These are phyloP conservation scores for Perizoma affinitatum DNA, from an alignment of 2,888 invertebrate genomes.

Conservation along the genomic window DNA sequence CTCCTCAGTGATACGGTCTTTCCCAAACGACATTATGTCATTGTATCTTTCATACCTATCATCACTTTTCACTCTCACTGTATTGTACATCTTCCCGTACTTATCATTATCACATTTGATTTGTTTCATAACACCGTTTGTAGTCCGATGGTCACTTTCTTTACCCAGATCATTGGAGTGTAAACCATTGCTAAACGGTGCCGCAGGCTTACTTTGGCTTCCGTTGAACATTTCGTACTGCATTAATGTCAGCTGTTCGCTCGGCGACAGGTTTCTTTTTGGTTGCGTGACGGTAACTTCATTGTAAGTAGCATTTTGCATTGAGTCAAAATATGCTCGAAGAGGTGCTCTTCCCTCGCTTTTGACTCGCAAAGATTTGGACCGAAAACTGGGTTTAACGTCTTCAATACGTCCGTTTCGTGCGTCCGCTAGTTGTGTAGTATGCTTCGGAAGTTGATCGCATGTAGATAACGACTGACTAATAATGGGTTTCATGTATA, in stretches of 20 bases:
- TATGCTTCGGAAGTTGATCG: conserved; percentile 76
- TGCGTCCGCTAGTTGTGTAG: conserved; percentile 65
- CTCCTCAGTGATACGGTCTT: conserved; percentile 67
- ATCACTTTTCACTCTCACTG: conserved; percentile 81
- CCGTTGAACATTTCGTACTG: conserved; percentile 75
- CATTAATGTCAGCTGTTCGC: conserved; percentile 80
- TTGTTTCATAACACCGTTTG: conserved; percentile 71
- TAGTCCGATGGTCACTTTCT: conserved; percentile 80
- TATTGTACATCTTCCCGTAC: conserved; percentile 76
- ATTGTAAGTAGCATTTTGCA: conserved; percentile 62
- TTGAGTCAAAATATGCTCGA: conserved; percentile 68
- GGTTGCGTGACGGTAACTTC: conserved; percentile 81
- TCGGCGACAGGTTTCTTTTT: conserved; percentile 80
- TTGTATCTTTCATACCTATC: conserved; percentile 78
- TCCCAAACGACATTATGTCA: conserved; percentile 70
- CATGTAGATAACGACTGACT: conserved; percentile 75
- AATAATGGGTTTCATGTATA: conserved; percentile 77
- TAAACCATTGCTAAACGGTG: conserved; percentile 63
- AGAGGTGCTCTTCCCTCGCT: conserved; percentile 79
- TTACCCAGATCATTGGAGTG: conserved; percentile 64
- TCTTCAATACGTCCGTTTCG: conserved; percentile 74
- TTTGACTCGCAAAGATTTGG: conserved; percentile 81
- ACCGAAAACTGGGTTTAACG: conserved; percentile 77
- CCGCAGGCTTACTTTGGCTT: conserved; percentile 59
- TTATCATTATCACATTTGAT: conserved; percentile 78